Conservation (phyloP, 1,140 invertebrate species). For the Papilio helenus region DNA sequence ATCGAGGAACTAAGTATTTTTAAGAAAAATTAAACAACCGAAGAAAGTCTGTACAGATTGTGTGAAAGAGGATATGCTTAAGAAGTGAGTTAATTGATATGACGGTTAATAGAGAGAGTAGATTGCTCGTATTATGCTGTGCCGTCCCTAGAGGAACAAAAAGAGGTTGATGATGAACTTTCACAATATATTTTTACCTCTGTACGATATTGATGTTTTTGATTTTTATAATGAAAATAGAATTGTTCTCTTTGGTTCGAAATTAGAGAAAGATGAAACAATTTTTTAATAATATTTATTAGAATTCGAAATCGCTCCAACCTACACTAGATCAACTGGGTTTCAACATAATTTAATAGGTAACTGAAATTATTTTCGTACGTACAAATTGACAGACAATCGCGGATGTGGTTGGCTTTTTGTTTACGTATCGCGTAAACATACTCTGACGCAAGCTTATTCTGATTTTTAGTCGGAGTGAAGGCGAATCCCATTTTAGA, state of each 20-base stretch:
- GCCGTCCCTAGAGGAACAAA: too few relatives aligned
- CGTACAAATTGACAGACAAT: conserved; percentile 45
- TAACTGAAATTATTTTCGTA: conserved; percentile 43
- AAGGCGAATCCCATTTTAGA: conserved; percentile 41
- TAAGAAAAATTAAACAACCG: too few relatives aligned
- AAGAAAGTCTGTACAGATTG: too few relatives aligned
- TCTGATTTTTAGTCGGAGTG: conserved; percentile 39
- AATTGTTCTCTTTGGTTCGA: neutral
- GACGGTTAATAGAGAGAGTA: too few relatives aligned
- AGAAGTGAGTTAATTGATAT: too few relatives aligned
- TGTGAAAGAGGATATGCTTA: too few relatives aligned
- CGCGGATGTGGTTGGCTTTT: conserved; percentile 62
- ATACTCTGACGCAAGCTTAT: conserved; percentile 50
- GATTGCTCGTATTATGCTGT: too few relatives aligned
- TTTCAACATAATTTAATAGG: conserved; percentile 36
- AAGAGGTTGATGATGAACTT: too few relatives aligned
- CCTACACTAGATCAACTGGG: neutral
- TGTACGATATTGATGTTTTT: neutral
- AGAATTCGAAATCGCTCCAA: neutral
- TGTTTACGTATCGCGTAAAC: conserved; percentile 60
- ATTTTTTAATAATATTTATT: conserved; percentile 8
- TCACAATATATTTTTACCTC: neutral
- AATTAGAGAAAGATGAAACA: neutral
- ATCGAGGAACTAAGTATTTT: neutral
- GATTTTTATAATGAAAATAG: neutral